These are phyloP conservation scores for Zygaena filipendulae DNA, from an alignment of 2,888 invertebrate genomes.

Conservation along the genomic window DNA sequence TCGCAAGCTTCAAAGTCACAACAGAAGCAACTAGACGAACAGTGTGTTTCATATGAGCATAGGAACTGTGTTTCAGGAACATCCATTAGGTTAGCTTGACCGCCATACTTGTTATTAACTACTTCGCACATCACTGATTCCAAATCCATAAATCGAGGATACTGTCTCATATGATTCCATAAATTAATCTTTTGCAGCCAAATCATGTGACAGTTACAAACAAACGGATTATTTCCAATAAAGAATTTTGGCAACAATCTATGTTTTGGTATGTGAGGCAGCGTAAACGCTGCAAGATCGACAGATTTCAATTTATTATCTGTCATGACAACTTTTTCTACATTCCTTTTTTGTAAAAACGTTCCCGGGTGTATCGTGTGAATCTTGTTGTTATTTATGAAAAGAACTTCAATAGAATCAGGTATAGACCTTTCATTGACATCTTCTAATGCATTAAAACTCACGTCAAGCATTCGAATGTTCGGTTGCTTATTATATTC, in stretches of 20 bases:
- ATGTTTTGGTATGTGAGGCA: constrained; percentile 73
- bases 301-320: constrained; percentile 79
- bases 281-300: constrained; percentile 76
- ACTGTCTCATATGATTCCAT: constrained; percentile 76
- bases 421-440: constrained; percentile 77
- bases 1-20: constrained; percentile 91
- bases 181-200: constrained; percentile 85
- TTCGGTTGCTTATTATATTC: constrained; percentile 74
- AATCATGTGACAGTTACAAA: constrained; percentile 89
- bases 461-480: constrained; percentile 81
- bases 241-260: constrained; percentile 80
- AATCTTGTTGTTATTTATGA: constrained; percentile 82
- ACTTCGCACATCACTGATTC: constrained; percentile 80
- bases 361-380: constrained; percentile 76
- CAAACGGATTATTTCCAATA: constrained; percentile 84
- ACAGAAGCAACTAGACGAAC: constrained; percentile 86
- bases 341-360: constrained; percentile 75
- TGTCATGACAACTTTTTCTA: constrained; percentile 81
- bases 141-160: constrained; percentile 82
- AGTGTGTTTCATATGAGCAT: constrained; percentile 83
- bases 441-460: constrained; percentile 77
- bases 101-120: constrained; percentile 73
- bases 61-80: constrained; percentile 80
- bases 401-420: constrained; percentile 77
- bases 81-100: constrained; percentile 74